Base-by-base conservation (phyloP, 92 coral and sea anemone genomes). In the Heteractis magnifica region DNA sequence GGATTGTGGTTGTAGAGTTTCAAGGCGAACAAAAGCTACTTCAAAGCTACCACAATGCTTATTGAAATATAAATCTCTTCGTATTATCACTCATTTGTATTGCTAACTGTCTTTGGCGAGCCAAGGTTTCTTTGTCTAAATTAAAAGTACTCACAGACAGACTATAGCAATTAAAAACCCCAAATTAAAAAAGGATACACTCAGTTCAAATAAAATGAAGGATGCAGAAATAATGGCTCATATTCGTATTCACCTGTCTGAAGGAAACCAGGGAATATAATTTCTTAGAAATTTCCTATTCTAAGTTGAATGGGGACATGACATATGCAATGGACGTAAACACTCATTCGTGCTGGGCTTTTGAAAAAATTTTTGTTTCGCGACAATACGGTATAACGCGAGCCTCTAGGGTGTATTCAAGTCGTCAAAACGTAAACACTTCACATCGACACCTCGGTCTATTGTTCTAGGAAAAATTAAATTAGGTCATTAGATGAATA, bases 61-160 rank as follows among this genome's bases (percentile, higher is more conserved):
- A 65, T 8, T 70, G 34, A 71, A 52, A 81, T 49, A 51, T 34
- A 34, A 64, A 81, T 81, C 65, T 81, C 12, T 26, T 6, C 84
- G 16, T 71, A 26, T 81, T 52, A 81, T 81, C 60, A 80, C 34
- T 26, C 56, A 80, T 80, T 19, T 48, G 75, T 56, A 79, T 79
- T 80, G 65, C n/a, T 44, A 65, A 56, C 19, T 23, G 56, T 64
- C 75, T 13, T 58, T 13, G 19, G 55, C 72, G 19, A 14, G 21
- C 50, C 82, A 23, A 59, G 10, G 65, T 21, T 44, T 16, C 83
- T 80, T 80, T 80, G 83, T 80, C 75, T 65, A 4, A 12, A 49
- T 71, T 34, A 34, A 21, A 11, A 44, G 70, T 18, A 41, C 84
- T 68, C 84, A 50, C 64, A 77, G 14, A 6, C 76, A 78, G 51